Evolutionary conservation across 1,140 invertebrate genomes (phyloP).

Genomic region (Euura saliciscinereae): DNA sequence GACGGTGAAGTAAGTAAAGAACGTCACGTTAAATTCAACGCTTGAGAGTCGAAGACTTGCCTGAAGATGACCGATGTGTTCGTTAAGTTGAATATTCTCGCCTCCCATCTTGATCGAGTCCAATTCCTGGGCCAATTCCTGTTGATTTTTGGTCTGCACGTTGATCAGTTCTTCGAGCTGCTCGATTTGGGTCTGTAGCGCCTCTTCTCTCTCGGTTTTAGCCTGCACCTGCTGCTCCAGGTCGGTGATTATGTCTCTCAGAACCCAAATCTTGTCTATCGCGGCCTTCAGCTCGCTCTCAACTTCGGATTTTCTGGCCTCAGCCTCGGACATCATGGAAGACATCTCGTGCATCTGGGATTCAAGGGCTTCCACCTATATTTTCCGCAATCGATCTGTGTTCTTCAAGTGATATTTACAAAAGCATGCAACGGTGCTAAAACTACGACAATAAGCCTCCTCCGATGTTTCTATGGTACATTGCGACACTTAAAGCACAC

Average conservation of each 20-base stretch:
- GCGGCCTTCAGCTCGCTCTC: slow-evolving; percentile 73
- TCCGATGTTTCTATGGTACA: not conserved
- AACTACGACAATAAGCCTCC: not conserved
- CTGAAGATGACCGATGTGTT: slow-evolving; percentile 62
- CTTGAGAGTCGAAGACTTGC: slow-evolving; percentile 20
- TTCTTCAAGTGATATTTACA: slow-evolving; percentile 3
- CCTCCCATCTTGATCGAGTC: slow-evolving; percentile 58
- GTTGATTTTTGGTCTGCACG: slow-evolving; percentile 63
- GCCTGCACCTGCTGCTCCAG: slow-evolving; percentile 73
- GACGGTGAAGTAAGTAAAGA: not conserved
- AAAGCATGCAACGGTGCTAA: not conserved
- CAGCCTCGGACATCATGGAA: slow-evolving; percentile 64
- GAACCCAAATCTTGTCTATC: slow-evolving; percentile 72
- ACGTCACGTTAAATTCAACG: not conserved
- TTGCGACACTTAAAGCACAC: not conserved
- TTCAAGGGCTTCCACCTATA: slow-evolving; percentile 72
- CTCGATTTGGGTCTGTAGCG: slow-evolving; percentile 57
- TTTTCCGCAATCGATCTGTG: slow-evolving; percentile 13
- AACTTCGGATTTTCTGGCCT: slow-evolving; percentile 63
- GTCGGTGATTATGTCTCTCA: slow-evolving; percentile 78
- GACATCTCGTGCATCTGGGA: slow-evolving; percentile 72
- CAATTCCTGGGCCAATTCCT: slow-evolving; percentile 61
- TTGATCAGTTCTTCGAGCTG: slow-evolving; percentile 59
- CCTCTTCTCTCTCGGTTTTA: slow-evolving; percentile 60
- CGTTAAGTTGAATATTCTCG: slow-evolving; percentile 57